phyloP scores from a whole-genome alignment of 2,888 invertebrate species.

The Proisotoma minuta region DNA sequence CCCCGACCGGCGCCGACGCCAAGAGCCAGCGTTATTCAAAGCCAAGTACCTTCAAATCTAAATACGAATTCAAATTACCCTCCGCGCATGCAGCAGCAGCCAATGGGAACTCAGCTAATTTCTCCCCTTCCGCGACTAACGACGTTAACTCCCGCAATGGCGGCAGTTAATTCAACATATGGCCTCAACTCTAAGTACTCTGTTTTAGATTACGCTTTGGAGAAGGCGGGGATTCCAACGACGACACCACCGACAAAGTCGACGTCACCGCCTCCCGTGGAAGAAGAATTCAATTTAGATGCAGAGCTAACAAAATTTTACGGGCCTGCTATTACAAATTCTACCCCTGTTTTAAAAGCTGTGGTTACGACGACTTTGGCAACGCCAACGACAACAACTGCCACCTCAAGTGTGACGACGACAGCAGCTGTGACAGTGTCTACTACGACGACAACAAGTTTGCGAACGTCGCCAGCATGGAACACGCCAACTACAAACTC shows the following conservation, averaged over 20 bases:
- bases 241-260: not conserved
- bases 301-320: conserved; percentile 5
- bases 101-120: too few relatives aligned
- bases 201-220: conserved; percentile 9
- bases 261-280: not conserved
- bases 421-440: not conserved
- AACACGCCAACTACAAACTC: not conserved
- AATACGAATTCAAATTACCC: not conserved
- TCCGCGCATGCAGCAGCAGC: not conserved
- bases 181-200: too few relatives aligned
- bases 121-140: too few relatives aligned
- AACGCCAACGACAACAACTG: not conserved
- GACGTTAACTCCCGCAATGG: not conserved
- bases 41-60: not conserved
- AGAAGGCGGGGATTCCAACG: conserved; percentile 3
- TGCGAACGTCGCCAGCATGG: not conserved
- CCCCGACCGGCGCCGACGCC: not conserved
- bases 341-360: not conserved
- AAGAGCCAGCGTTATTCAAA: not conserved
- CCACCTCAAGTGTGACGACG: not conserved
- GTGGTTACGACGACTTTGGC: not conserved
- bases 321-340: not conserved
- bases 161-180: not conserved
- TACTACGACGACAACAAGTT: not conserved
- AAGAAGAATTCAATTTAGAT: conserved; percentile 7